A percentile compares a stretch with the other conserved stretches of the same genome.
Evolutionary conservation across 2,888 invertebrate species (phyloP).

Genomic region (Habroteleia sp.): DNA sequence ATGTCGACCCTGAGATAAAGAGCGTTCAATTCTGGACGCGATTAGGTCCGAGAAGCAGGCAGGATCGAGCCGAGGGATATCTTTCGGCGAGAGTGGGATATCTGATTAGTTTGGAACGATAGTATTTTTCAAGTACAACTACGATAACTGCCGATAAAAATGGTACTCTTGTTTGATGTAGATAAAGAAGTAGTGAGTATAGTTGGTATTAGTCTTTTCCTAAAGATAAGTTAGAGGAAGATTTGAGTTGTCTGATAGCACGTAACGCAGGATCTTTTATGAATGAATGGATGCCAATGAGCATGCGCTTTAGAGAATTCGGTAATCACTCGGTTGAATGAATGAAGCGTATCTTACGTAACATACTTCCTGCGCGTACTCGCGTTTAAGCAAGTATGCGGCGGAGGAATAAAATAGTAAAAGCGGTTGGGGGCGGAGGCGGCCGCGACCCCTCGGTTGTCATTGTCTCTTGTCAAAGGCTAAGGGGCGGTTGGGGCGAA

Average conservation of each 20-base stretch:
- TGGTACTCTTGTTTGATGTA: conserved; percentile 29
- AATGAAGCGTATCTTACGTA: conserved; percentile 49
- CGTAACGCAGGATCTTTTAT: conserved; percentile 40
- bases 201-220: conserved; percentile 17
- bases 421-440: too few species aligned
- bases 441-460: too few species aligned
- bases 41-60: too few species aligned
- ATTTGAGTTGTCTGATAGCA: conserved; percentile 41
- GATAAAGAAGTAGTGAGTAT: conserved; percentile 32
- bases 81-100: conserved; percentile 3
- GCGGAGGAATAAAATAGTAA: too few species aligned
- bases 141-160: conserved; percentile 35
- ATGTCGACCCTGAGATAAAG: not conserved
- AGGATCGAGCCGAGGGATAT: too few species aligned
- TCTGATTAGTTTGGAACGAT: conserved; percentile 17
- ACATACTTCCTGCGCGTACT: conserved; percentile 22
- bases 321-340: conserved; percentile 46
- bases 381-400: conserved; percentile 8
- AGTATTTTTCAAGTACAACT: conserved; percentile 27
- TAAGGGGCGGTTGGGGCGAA: too few species aligned
- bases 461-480: not conserved
- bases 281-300: conserved; percentile 55
- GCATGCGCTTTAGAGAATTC: conserved; percentile 54
- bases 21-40: not conserved
- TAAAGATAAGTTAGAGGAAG: conserved; percentile 25